Conservation (phyloP, 1,140 invertebrate species). For the Drosophila pandora region DNA sequence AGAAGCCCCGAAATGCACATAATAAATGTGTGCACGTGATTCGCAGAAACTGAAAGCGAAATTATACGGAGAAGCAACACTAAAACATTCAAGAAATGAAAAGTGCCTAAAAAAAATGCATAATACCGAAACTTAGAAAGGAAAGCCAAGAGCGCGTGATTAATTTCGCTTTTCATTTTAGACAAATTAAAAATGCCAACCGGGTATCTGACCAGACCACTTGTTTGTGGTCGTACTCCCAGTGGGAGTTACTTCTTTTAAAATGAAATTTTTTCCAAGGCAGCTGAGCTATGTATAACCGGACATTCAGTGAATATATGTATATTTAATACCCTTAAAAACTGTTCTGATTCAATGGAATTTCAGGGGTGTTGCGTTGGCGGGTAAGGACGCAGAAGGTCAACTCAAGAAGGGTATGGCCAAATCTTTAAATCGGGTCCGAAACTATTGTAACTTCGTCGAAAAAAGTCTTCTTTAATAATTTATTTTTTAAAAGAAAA, state of each 20-base stretch:
- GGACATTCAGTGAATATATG: neutral
- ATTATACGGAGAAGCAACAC: constrained; percentile 49
- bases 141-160: constrained; percentile 67
- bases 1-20: constrained; percentile 47
- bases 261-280: neutral
- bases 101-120: constrained; percentile 37
- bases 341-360: neutral
- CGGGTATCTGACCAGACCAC: constrained; percentile 10
- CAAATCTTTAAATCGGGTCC: constrained; percentile 13
- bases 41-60: constrained; percentile 55
- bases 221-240: neutral
- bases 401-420: neutral
- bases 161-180: constrained; percentile 63
- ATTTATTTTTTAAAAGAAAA: neutral
- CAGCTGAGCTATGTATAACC: neutral
- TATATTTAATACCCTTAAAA: neutral
- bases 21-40: constrained; percentile 80
- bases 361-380: neutral
- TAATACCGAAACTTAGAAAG: constrained; percentile 46
- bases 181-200: constrained; percentile 37
- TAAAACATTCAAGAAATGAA: constrained; percentile 60
- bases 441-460: neutral
- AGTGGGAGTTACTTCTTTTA: neutral
- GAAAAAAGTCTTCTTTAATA: neutral
- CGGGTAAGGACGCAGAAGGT: neutral